Percentiles rank a stretch among this genome's conserved stretches.
These are phyloP conservation scores for Oreochromis spilurus DNA, from an alignment of 2,113 vertebrate genomes.

Conservation along the genomic window DNA sequence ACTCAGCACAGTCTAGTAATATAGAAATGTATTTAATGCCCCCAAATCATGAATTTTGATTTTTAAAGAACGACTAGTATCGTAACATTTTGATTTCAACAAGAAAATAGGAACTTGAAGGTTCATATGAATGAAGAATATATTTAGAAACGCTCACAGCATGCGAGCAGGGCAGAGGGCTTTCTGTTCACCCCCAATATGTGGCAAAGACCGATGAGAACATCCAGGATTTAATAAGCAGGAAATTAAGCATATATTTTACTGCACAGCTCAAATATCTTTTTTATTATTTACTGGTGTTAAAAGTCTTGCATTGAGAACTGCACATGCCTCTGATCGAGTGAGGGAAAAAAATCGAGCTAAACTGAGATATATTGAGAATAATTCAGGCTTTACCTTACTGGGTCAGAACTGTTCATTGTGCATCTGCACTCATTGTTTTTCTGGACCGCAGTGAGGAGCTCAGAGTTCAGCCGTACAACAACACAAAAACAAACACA, in stretches of 20 bases:
- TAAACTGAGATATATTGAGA: background rate
- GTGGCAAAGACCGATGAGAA: background rate
- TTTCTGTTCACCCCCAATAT: background rate
- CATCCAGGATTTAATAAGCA: background rate
- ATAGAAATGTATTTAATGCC: background rate
- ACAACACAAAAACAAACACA: background rate
- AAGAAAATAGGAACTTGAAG: background rate
- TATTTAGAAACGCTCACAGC: background rate
- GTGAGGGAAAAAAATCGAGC: fast-evolving
- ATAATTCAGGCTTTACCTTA: background rate
- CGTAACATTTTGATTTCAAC: background rate
- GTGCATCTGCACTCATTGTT: background rate
- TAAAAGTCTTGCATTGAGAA: background rate
- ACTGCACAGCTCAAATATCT: background rate
- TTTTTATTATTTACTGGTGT: background rate
- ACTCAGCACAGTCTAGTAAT: background rate
- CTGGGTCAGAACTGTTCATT: background rate
- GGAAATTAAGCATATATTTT: background rate
- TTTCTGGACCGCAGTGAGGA: background rate
- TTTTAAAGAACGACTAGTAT: background rate
- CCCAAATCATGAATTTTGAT: background rate
- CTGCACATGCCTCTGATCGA: background rate
- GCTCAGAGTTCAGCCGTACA: background rate
- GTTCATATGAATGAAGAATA: background rate
- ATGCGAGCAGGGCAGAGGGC: background rate